These are phyloP conservation scores for Zophobas morio DNA, from an alignment of 1,140 invertebrate genomes.

Conservation along the genomic window DNA sequence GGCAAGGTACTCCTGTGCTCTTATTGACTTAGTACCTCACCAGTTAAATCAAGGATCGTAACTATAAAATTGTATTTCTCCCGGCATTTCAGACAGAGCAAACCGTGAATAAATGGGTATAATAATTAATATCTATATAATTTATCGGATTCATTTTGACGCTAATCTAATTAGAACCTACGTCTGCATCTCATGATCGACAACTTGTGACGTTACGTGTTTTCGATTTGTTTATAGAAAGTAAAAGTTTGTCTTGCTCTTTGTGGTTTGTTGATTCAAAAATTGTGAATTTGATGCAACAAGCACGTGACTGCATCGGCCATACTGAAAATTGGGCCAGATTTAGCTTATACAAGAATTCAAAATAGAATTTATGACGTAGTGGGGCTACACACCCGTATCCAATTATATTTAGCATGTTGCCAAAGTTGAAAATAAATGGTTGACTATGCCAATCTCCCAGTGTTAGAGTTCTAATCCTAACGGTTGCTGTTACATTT, in stretches of 20 bases:
- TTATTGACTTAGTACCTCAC: no score
- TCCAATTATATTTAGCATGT: slow-evolving; percentile 47
- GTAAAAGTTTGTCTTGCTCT: not conserved
- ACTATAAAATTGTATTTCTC: no score
- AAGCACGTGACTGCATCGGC: slow-evolving; percentile 18
- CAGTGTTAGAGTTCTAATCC: slow-evolving; percentile 17
- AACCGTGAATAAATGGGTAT: no score
- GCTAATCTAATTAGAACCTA: slow-evolving; percentile 14
- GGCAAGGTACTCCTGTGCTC: no score
- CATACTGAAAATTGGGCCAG: slow-evolving; percentile 19
- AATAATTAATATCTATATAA: no score
- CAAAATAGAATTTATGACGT: slow-evolving; percentile 48
- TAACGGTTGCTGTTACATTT: slow-evolving; percentile 42
- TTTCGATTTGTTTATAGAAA: not conserved
- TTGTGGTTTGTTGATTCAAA: slow-evolving; percentile 10
- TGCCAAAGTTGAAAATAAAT: slow-evolving; percentile 50
- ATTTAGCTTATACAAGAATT: slow-evolving; percentile 45
- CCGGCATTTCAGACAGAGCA: no score
- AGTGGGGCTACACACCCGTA: slow-evolving; percentile 40
- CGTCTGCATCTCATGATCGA: not conserved
- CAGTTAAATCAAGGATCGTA: no score
- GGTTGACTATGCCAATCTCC: slow-evolving; percentile 44
- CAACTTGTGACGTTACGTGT: not conserved
- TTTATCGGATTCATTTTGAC: not conserved
- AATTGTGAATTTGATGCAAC: slow-evolving; percentile 13